Evolutionary conservation across 2,797 vertebrate species (phyloP).

Genomic region (Amblyopsis hoosieri): DNA sequence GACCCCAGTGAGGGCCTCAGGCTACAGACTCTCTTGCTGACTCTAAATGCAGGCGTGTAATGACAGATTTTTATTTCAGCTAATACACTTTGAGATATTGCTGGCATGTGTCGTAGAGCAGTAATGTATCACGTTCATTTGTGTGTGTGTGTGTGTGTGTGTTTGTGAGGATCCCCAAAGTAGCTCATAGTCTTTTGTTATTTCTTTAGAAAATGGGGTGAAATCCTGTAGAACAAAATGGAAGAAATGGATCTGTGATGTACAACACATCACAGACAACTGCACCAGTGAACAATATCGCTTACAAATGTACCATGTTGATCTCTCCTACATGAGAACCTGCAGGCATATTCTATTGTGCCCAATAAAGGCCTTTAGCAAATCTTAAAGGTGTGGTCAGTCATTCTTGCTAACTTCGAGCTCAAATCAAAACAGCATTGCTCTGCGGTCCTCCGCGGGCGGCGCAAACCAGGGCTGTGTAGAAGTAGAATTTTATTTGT

Average conservation of each 20-base stretch:
- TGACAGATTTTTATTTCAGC: constrained; percentile 51
- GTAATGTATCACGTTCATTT: constrained; percentile 20
- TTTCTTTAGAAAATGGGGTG: constrained; percentile 8
- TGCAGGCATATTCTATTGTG: neutral
- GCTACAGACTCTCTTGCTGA: constrained; percentile 55
- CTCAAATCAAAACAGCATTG: too few species aligned
- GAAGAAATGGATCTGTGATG: constrained; percentile 14
- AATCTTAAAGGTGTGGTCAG: neutral
- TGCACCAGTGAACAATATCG: too few species aligned
- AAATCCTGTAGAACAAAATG: constrained; percentile 5
- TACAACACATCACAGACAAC: neutral
- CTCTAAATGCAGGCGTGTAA: constrained; percentile 53
- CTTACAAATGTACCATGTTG: too few species aligned
- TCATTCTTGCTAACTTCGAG: too few species aligned
- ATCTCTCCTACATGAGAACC: constrained; percentile 1
- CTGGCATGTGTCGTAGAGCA: constrained; percentile 15
- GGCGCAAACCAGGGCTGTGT: too few species aligned
- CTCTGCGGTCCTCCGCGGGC: too few species aligned
- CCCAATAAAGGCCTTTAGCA: neutral
- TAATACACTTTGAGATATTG: constrained; percentile 33
- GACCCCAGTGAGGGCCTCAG: constrained; percentile 38
- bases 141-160: constrained; percentile 37
- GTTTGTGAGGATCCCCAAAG: constrained; percentile 34
- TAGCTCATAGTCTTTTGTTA: constrained; percentile 22
- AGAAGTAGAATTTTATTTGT: too few species aligned